Evolutionary conservation across 2,113 vertebrate genomes (phyloP), one percentile per base, ranked within the genome.

Genomic region (Caranx melampygus): DNA sequence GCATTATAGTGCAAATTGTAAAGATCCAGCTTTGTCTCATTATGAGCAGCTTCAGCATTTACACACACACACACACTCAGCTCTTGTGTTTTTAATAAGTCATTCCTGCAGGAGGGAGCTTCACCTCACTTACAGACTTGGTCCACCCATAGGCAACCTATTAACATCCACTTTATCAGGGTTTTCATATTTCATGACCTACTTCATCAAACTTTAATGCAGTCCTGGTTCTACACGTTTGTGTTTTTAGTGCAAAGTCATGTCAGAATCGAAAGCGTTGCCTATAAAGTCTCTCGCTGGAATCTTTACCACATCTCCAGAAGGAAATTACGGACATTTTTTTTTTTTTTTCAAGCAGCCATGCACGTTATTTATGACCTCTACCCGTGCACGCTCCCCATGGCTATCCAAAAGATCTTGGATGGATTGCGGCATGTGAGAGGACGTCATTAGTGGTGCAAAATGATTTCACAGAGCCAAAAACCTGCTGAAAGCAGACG

Each of bases 131-230:
- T 62, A 74, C 52, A 78, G 63, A 52, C 64, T 81, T 6, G 45
- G 67, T 78, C 57, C 82, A 84, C 81, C 77, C 79, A 83, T 67
- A 81, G 81, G 79, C 83, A 75, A 86, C 85, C 81, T 84, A 89
- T 91, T 92, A 90, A 87, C 83, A 78, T 82, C 86, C 82, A 78
- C 77, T 90, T 89, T 79, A 84, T 89, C 77, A 78, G 70, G 3
- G 11, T 59, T 81, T 93, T 76, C 75, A 91, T 92, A 87, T 90
- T 91, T 93, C 84, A 92, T 89, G 80, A 80, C 60, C 69, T n/a
- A 47, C 40, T 87, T 81, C 78, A 91, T 92, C 68, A 88, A 92
- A 91, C 31, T 88, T 89, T 87, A 79, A 92, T 73, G 76, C 49
- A 31, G 35, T 58, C 40, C 66, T 83, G 55, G 64, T 80, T 73